A percentile compares a stretch with the other conserved stretches of the same genome.
phyloP scores from a whole-genome alignment of 35 echinoderm and acorn worm species.

The Eucidaris tribuloides region DNA sequence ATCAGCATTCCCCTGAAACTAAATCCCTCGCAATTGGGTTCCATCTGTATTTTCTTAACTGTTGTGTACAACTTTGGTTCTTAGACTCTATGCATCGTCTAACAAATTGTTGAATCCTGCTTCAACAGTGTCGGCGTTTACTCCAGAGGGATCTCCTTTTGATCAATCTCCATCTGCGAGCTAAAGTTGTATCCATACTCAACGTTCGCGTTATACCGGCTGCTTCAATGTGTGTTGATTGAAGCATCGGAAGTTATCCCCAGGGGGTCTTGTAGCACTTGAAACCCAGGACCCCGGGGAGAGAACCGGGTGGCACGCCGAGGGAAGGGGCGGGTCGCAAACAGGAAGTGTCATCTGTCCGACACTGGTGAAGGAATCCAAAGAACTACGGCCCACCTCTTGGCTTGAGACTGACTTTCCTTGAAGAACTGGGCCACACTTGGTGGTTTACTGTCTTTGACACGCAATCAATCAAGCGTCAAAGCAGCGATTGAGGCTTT shows the following conservation, averaged over 20 bases:
- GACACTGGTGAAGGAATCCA: constrained; percentile 35
- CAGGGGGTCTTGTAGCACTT: background rate
- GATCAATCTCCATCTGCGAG: background rate
- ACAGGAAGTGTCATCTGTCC: background rate
- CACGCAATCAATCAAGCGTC: background rate
- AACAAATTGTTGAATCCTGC: background rate
- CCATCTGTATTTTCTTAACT: no score
- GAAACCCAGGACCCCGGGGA: background rate
- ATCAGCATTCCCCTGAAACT: no score
- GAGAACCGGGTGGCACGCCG: background rate
- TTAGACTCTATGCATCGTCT: constrained; percentile 11
- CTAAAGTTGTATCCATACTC: constrained; percentile 3
- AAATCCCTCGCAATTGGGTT: no score
- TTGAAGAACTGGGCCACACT: constrained; percentile 16
- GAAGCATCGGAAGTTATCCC: background rate
- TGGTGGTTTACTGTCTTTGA: background rate
- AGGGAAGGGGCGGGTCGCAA: background rate
- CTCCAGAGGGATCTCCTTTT: background rate
- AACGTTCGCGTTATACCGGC: background rate
- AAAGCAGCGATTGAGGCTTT: no score
- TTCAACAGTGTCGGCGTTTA: background rate
- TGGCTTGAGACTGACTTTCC: background rate
- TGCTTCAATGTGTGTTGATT: background rate
- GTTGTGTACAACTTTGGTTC: background rate
- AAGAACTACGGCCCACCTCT: constrained; percentile 23